phyloP scores from a whole-genome alignment of 2,113 vertebrate genomes.

The Cebus imitator region DNA sequence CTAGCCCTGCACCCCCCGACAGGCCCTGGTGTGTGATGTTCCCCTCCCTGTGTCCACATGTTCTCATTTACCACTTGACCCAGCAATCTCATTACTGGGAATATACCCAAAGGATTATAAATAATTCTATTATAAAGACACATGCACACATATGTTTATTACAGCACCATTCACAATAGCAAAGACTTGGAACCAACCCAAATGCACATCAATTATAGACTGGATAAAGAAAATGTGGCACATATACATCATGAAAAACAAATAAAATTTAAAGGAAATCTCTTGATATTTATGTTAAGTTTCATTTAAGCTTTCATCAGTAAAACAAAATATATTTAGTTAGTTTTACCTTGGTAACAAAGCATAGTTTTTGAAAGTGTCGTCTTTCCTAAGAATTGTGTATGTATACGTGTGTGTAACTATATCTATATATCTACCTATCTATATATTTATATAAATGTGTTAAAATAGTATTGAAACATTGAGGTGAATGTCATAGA shows the following conservation, averaged over 20 bases:
- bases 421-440: not conserved
- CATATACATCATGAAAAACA: not conserved
- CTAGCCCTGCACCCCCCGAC: too few relatives aligned
- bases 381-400: not conserved
- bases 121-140: too few relatives aligned
- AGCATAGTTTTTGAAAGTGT: not conserved
- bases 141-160: too few relatives aligned
- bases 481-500: not conserved
- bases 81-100: too few relatives aligned
- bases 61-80: too few relatives aligned
- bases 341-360: not conserved
- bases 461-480: not conserved
- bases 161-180: too few relatives aligned
- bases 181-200: too few relatives aligned
- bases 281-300: not conserved
- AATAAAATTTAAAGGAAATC: not conserved
- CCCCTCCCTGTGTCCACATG: too few relatives aligned
- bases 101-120: too few relatives aligned
- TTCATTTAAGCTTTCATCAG: not conserved
- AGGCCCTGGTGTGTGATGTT: too few relatives aligned
- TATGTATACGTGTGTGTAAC: not conserved
- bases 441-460: not conserved
- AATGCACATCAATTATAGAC: too few relatives aligned
- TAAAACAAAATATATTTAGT: not conserved
- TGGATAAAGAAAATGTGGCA: too few relatives aligned